phyloP scores from a whole-genome alignment of 2,797 vertebrate species.

The Enteromius thamalakanensis region DNA sequence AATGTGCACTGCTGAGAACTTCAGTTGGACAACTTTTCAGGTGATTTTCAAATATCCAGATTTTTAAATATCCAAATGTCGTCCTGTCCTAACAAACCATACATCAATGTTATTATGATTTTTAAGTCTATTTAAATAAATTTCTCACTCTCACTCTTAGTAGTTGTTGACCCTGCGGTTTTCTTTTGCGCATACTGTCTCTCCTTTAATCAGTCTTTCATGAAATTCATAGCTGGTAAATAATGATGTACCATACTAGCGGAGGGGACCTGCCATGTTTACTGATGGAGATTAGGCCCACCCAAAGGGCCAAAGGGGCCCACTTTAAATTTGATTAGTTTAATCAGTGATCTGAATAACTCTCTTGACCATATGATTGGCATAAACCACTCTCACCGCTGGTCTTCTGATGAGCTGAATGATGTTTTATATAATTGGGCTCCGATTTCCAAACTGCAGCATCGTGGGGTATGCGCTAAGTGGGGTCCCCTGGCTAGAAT shows the following conservation, averaged over 20 bases:
- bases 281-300: background rate
- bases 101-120: too few relatives aligned
- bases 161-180: background rate
- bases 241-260: conserved; percentile 13
- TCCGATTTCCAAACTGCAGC: background rate
- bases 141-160: background rate
- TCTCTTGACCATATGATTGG: conserved; percentile 14
- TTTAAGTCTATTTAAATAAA: too few relatives aligned
- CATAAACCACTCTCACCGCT: conserved; percentile 8
- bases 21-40: too few relatives aligned
- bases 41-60: too few relatives aligned
- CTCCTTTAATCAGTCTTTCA: conserved; percentile 5
- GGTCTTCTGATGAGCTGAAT: conserved; percentile 16
- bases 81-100: too few relatives aligned
- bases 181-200: background rate
- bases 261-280: background rate
- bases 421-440: conserved; percentile 20
- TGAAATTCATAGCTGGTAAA: background rate
- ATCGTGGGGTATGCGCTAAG: background rate
- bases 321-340: conserved; percentile 31
- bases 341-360: conserved; percentile 33
- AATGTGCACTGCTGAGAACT: too few relatives aligned
- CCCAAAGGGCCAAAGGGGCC: conserved; percentile 1
- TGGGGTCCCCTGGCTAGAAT: background rate
- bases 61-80: too few relatives aligned